Conservation (phyloP, 2,797 vertebrate species). For the Sebastes iracundus region DNA sequence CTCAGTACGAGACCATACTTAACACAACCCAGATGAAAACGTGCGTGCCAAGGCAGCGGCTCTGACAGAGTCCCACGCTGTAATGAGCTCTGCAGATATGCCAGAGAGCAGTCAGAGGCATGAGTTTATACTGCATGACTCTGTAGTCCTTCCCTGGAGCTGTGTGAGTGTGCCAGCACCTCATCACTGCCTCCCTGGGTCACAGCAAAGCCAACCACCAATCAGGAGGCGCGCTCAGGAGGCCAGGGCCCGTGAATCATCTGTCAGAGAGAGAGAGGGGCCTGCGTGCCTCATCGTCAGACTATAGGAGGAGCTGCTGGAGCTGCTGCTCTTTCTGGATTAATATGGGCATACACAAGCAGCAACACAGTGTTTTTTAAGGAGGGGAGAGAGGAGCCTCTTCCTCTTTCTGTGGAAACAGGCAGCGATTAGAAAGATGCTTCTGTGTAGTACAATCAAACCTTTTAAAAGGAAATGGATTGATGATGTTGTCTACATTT, state of each 20-base stretch:
- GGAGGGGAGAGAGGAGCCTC: slow-evolving; percentile 18
- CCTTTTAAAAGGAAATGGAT: background rate
- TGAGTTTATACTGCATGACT: slow-evolving; percentile 60
- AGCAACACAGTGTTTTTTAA: slow-evolving; percentile 9
- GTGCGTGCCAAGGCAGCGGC: slow-evolving; percentile 6
- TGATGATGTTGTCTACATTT: background rate
- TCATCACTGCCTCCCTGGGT: slow-evolving; percentile 69
- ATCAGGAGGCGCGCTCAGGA: slow-evolving; percentile 63
- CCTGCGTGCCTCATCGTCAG: slow-evolving; percentile 53
- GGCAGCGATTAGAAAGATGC: background rate
- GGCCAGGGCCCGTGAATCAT: slow-evolving; percentile 76
- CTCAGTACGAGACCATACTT: background rate
- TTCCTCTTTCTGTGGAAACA: slow-evolving; percentile 9
- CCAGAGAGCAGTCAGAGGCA: slow-evolving; percentile 48
- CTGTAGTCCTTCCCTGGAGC: slow-evolving; percentile 77
- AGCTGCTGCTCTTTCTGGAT: slow-evolving; percentile 59
- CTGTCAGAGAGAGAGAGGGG: slow-evolving; percentile 41
- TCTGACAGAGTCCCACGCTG: slow-evolving; percentile 27
- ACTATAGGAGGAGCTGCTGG: slow-evolving; percentile 58
- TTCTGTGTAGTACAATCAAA: background rate
- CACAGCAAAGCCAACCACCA: slow-evolving; percentile 65
- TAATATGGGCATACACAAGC: slow-evolving; percentile 58
- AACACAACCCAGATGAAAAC: slow-evolving; percentile 28
- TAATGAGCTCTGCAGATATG: slow-evolving; percentile 52
- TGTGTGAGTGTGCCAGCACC: slow-evolving; percentile 69